Base-by-base conservation (phyloP, 2,113 vertebrate genomes). In the Gadus macrocephalus region DNA sequence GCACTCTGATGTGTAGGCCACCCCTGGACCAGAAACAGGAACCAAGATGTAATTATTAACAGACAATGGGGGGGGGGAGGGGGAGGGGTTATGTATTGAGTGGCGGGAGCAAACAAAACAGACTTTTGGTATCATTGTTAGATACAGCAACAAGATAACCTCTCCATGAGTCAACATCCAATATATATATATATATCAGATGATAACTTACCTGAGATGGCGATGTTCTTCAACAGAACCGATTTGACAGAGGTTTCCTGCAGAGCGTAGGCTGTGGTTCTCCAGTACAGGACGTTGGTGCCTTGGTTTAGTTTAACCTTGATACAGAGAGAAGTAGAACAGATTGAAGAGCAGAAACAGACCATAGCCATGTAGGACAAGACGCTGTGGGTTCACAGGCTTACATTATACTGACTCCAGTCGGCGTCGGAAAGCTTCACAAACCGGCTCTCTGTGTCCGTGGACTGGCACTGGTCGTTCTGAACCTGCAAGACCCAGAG, bases 391-490 rank as follows among this genome's bases (percentile, higher is more conserved):
- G 35, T 14, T 49, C 19, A 19, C 9, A 1, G 16, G 89, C 94
- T 89, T 85, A 98, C 96, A 20, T 71, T 91, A 76, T 95, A 90
- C 20, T 86, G 82, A 68, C 89, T 90, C 95, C 96, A 98, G 56
- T 92, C 91, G 66, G 80, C 93, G 62, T 95, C 93, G 0, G 95
- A 95, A 12, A 86, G 92, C 77, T 80, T 92, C 93, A 98, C 95
- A 95, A 93, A 96, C 20, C 93, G 89, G 25, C 87, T 92, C 22
- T 93, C 88, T 17, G 95, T 91, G 61, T 91, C 92, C 0, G 83
- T 95, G 38, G 95, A 93, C 84, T 98, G 96, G 80, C 97, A 99
- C 89, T 98, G 95, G 81, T 99, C 96, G 0, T 98, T 99, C 86
- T 99, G 96, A 75, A 98, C 92, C 96, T 98, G 66, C 0, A 11